Base-by-base conservation (phyloP, 2,113 vertebrate genomes). In the Bubo scandiacus region DNA sequence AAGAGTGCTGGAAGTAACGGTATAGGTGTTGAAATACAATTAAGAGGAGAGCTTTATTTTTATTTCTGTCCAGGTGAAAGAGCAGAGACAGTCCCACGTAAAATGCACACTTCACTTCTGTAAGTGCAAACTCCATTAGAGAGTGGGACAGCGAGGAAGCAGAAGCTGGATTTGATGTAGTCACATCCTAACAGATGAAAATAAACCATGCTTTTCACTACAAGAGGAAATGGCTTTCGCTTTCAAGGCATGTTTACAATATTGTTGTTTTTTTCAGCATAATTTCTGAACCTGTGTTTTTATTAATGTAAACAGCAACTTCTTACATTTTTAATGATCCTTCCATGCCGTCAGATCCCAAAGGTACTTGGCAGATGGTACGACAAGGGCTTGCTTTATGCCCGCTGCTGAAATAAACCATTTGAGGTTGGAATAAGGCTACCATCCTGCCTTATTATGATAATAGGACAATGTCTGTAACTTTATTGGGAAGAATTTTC, bases 281-380 rank as follows among this genome's bases (percentile, higher is more conserved):
- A 38, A 68, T 94, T 95, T 95, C 96, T 85, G 81, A 95, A 92
- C 82, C 38, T 78, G 70, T 95, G 93, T 83, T 95, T 89, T 94
- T 96, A 86, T 96, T 94, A 77, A 95, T 80, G 89, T 92, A 85
- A 94, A 93, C 81, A 89, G 59, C 81, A 96, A 85, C 88, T 91
- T 84, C 88, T 92, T 95, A 77, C 88, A 96, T 95, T 94, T 97
- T 94, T 96, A 95, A 96, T 96, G 90, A 89, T 70, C 74, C 34
- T 94, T 85, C 81, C 81, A 21, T 12, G 29, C 71, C 0, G 18
- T 80, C 55, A 49, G 87, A 88, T 94, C 91, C 91, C 95, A 91
- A 61, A 96, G 92, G 95, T 95, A 67, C 81, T 86, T 96, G 81
- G 84, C 97, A 97, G 91, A 96, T 94, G 91, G 87, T 92, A 90